Evolutionary conservation across 2,888 invertebrate genomes (phyloP).

Genomic region (Latheticus oryzae): DNA sequence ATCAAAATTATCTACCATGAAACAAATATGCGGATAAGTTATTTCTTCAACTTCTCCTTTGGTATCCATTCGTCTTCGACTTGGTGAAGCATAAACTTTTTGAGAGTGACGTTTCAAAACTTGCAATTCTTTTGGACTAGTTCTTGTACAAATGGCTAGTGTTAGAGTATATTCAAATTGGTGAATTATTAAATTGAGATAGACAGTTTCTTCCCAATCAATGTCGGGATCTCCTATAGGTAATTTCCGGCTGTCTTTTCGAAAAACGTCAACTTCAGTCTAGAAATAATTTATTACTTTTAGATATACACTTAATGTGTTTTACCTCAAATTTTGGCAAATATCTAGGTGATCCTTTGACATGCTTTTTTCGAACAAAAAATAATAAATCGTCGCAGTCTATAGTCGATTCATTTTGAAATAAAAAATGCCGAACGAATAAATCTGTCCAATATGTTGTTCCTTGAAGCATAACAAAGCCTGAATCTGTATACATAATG

Average conservation of each 20-base stretch:
- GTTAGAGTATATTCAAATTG: slow-evolving; percentile 99
- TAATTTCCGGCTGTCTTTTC: slow-evolving; percentile 95
- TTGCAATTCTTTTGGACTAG: slow-evolving; percentile 97
- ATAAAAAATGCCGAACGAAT: slow-evolving; percentile 93
- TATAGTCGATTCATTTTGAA: slow-evolving; percentile 88
- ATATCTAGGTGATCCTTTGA: slow-evolving; percentile 87
- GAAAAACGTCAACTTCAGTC: slow-evolving; percentile 97
- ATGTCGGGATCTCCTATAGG: slow-evolving; percentile 96
- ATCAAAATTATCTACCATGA: slow-evolving; percentile 99
- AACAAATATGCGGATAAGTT: slow-evolving; percentile 98
- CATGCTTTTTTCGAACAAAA: slow-evolving; percentile 93
- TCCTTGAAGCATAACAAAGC: slow-evolving; percentile 92
- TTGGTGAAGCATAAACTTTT: slow-evolving; percentile 96
- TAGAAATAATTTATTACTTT: slow-evolving; percentile 63
- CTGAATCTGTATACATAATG: no score
- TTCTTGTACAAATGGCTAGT: slow-evolving; percentile 96
- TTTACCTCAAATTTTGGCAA: slow-evolving; percentile 89
- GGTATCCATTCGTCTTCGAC: slow-evolving; percentile 95
- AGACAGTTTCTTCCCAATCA: slow-evolving; percentile 99
- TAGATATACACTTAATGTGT: slow-evolving; percentile 23
- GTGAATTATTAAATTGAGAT: slow-evolving; percentile 96
- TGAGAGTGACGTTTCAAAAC: slow-evolving; percentile 92
- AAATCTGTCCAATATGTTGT: slow-evolving; percentile 96
- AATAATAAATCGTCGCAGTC: slow-evolving; percentile 95
- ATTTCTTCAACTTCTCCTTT: slow-evolving; percentile 99